phyloP scores from a whole-genome alignment of 1,140 invertebrate genomes.

The Zaprionus capensis region DNA sequence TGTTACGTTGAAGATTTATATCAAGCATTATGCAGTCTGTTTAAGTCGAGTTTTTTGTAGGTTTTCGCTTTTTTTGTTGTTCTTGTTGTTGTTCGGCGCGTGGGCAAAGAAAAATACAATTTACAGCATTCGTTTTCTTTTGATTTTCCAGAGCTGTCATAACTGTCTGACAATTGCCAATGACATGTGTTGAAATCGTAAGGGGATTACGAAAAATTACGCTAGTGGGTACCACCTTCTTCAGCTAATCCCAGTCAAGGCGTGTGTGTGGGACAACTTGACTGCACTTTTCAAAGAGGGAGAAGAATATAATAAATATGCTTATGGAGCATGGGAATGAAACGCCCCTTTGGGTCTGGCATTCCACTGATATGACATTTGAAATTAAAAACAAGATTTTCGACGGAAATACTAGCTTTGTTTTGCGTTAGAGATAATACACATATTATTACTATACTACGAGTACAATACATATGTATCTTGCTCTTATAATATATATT shows the following conservation, averaged over 20 bases:
- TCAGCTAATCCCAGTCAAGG: not conserved
- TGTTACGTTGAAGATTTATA: conserved; percentile 23
- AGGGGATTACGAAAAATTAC: conserved; percentile 14
- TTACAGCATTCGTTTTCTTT: conserved; percentile 17
- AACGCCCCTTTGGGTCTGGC: not conserved
- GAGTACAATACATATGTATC: too few relatives aligned
- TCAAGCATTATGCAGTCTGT: conserved; percentile 44
- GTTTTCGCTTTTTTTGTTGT: conserved; percentile 14
- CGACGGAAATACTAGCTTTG: too few relatives aligned
- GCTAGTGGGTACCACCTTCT: not conserved
- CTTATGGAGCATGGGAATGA: conserved; percentile 11
- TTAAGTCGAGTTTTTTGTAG: conserved; percentile 22
- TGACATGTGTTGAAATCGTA: conserved; percentile 48
- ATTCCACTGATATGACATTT: not conserved
- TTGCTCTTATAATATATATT: too few relatives aligned
- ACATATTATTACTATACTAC: not conserved
- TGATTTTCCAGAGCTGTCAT: conserved; percentile 34
- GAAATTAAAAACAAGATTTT: too few relatives aligned
- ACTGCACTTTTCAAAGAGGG: not conserved
- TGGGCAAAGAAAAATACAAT: conserved; percentile 31
- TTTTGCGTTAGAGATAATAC: too few relatives aligned
- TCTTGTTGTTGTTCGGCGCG: conserved; percentile 25
- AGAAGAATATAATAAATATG: conserved; percentile 10
- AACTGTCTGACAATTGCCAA: conserved; percentile 49
- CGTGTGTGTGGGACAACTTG: conserved; percentile 2